Percentiles rank a stretch among this genome's conserved stretches.
Evolutionary conservation across 2,113 vertebrate genomes (phyloP).

Genomic region (Elephantulus edwardii): DNA sequence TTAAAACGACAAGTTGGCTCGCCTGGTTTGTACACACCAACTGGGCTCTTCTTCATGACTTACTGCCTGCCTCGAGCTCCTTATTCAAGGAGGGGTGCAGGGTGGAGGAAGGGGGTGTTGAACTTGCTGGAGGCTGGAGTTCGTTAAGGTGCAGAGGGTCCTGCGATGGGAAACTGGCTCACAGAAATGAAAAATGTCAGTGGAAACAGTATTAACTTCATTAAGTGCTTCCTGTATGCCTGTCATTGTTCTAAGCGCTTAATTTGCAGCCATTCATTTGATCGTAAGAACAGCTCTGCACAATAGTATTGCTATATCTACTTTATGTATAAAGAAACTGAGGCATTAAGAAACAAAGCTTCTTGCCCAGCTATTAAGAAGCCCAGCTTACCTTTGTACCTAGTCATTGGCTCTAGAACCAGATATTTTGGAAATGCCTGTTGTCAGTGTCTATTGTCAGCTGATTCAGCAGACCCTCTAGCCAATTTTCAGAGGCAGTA

Average conservation of each 20-base stretch:
- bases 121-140: neutral
- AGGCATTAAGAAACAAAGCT: neutral
- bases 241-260: neutral
- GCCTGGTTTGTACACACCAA: neutral
- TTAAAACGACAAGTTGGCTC: neutral
- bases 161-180: neutral
- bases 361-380: neutral
- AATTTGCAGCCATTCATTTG: neutral
- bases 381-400: neutral
- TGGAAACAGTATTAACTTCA: neutral
- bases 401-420: neutral
- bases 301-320: neutral
- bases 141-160: neutral
- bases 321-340: neutral
- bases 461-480: too few relatives aligned
- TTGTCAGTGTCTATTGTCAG: too few relatives aligned
- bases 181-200: neutral
- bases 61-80: neutral
- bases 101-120: too few relatives aligned
- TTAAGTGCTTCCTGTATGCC: neutral
- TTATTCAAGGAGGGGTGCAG: too few relatives aligned
- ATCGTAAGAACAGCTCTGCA: neutral
- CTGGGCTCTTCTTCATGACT: neutral
- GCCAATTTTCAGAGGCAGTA: too few relatives aligned
- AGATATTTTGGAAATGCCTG: neutral